Conservation (phyloP, 2,888 invertebrate species). For the Nemotelus pantherinus region DNA sequence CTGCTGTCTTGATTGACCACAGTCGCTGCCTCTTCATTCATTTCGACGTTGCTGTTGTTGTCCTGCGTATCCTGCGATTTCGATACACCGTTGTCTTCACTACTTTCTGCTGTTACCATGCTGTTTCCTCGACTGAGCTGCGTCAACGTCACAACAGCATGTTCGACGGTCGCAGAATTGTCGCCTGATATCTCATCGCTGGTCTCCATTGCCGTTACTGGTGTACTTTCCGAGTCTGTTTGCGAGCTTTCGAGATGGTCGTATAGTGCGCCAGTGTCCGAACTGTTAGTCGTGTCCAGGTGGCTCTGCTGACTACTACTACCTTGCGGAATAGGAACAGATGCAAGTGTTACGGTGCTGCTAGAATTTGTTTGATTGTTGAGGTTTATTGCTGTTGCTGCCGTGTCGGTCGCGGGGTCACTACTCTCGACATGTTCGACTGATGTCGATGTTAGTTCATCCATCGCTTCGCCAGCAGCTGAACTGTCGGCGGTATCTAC, state of each 20-base stretch:
- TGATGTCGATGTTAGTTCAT: neutral
- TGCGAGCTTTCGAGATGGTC: slow-evolving; percentile 47
- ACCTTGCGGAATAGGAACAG: neutral
- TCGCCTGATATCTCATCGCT: neutral
- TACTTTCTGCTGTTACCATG: neutral
- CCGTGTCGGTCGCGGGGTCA: neutral
- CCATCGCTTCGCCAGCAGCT: neutral
- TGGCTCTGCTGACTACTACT: neutral
- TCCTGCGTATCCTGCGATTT: neutral
- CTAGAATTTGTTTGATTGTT: slow-evolving; percentile 7
- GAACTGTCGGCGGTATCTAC: neutral
- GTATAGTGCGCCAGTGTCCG: slow-evolving; percentile 43
- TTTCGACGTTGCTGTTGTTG: neutral
- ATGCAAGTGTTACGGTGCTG: neutral
- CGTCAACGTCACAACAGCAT: neutral
- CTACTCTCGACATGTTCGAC: neutral
- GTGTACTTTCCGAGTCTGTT: slow-evolving; percentile 33
- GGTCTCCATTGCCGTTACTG: neutral
- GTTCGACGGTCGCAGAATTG: neutral
- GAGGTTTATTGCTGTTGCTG: slow-evolving; percentile 11
- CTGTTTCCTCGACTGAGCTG: neutral
- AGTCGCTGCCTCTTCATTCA: neutral
- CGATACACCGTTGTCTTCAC: neutral
- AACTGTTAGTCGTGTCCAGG: slow-evolving; percentile 24
- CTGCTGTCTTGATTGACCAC: neutral